These are phyloP conservation scores for Cryptophagus acutangulus DNA, from an alignment of 2,888 invertebrate species.

Conservation along the genomic window DNA sequence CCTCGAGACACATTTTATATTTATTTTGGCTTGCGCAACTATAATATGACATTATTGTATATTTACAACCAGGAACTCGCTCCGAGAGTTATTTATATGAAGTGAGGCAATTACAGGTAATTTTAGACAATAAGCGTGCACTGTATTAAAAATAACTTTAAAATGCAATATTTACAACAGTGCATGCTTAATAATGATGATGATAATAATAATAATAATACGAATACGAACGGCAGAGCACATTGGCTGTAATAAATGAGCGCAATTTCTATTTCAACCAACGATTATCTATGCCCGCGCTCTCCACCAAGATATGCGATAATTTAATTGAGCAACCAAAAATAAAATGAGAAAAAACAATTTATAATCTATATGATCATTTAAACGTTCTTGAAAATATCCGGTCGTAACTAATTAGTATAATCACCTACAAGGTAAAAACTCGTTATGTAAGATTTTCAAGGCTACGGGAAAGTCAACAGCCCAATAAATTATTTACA, in stretches of 20 bases:
- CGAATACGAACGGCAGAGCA: too few relatives aligned
- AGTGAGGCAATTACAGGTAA: constrained; percentile 5
- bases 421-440: constrained; percentile 19
- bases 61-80: constrained; percentile 2
- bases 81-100: neutral
- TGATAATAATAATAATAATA: neutral
- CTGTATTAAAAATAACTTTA: neutral
- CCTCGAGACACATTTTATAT: constrained; percentile 1
- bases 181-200: neutral
- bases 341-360: constrained; percentile 6
- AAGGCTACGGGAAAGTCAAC: constrained; percentile 18
- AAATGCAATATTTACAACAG: neutral
- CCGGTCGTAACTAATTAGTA: constrained; percentile 21
- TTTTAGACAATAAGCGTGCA: constrained; percentile 5
- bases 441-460: constrained; percentile 21
- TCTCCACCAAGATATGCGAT: neutral
- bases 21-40: neutral
- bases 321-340: constrained; percentile 4
- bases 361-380: constrained; percentile 1
- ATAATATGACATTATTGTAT: neutral
- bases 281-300: neutral
- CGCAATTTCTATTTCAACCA: too few relatives aligned
- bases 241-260: neutral
- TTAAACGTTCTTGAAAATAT: constrained; percentile 19
- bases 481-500: constrained; percentile 18